Conservation (phyloP, 2,888 invertebrate genomes). For the Spialia ferax region DNA sequence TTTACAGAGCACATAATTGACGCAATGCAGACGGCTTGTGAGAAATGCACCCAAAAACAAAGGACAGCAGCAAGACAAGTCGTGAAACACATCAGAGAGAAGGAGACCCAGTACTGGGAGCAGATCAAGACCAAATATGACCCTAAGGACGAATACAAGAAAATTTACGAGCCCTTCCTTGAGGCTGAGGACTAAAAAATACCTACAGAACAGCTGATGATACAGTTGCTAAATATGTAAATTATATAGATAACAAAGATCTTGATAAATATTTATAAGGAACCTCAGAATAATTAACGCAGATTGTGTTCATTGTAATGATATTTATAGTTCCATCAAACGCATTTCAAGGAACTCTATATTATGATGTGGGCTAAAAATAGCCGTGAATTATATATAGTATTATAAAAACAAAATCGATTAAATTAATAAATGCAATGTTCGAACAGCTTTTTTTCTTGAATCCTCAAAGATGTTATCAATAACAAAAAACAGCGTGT, state of each 20-base stretch:
- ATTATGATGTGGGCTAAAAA: background rate
- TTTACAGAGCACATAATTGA: constrained; percentile 88
- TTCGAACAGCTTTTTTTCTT: background rate
- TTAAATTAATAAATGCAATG: background rate
- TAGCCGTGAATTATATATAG: background rate
- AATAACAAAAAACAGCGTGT: background rate
- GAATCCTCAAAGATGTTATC: background rate
- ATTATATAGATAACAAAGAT: background rate
- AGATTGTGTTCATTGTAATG: background rate
- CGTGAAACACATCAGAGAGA: constrained; percentile 87
- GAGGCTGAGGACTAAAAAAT: constrained; percentile 50
- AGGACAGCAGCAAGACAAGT: constrained; percentile 88
- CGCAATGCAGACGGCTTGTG: constrained; percentile 89
- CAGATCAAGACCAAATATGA: constrained; percentile 90
- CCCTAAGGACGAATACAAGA: constrained; percentile 87
- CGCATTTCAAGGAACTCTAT: background rate
- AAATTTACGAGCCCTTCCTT: constrained; percentile 84
- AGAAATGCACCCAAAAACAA: constrained; percentile 90
- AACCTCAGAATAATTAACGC: background rate
- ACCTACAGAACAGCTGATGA: background rate
- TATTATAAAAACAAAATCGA: background rate
- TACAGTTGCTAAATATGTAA: background rate
- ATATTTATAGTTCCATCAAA: background rate
- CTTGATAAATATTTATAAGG: background rate
- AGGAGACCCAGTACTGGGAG: constrained; percentile 89